Base-by-base conservation (phyloP, 2,888 invertebrate species). In the Caenorhabditis becei region DNA sequence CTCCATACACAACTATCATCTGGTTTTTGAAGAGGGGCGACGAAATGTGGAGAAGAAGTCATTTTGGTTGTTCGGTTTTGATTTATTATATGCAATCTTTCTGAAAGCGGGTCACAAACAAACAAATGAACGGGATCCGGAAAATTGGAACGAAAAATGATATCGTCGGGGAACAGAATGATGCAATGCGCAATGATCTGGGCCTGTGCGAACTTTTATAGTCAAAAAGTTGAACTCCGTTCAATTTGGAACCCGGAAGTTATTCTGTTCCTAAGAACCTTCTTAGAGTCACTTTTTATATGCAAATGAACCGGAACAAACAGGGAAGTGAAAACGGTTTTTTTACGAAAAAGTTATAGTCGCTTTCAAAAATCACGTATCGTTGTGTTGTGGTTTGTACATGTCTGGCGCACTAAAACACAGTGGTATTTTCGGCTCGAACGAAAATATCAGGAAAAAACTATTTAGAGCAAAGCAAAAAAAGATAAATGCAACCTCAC, bases 1-100 rank as follows among this genome's bases (percentile, higher is more conserved):
- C 59, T 20, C 35, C 54, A 18, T 51, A 65, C 51, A 66, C 66
- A 70, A 70, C 70, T 37, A 70, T 70, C 51, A 70, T 70, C 70
- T 70, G 70, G 70, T 70, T 70, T 69, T 66, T 59, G 28, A 10
- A 47, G 47, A 10, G 41, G 16, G 28, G 23, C 28, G 47, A 26
- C 10, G 41, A 18, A 1, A 35, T 5, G 37, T 14, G 24, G n/a
- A 56, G 28, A n/a, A 26, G n/a, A 26, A 26, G 16, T 28, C 26
- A n/a, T 49, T 49, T 20, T 49, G 41, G 16, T 41, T 20, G 49
- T 49, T 26, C 26, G 54, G 26, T n/a, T 54, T 54, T 26, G 28
- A 54, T 28, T 11, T 11, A 41, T 16, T 10, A 14, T 41, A 11
- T 5, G 41, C 14, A 41, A 41, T 41, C 14, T 41, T 41, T 11